Evolutionary conservation across 2,888 invertebrate species (phyloP), one percentile per base, ranked within the genome.

Genomic region (Poecilus cupreus): DNA sequence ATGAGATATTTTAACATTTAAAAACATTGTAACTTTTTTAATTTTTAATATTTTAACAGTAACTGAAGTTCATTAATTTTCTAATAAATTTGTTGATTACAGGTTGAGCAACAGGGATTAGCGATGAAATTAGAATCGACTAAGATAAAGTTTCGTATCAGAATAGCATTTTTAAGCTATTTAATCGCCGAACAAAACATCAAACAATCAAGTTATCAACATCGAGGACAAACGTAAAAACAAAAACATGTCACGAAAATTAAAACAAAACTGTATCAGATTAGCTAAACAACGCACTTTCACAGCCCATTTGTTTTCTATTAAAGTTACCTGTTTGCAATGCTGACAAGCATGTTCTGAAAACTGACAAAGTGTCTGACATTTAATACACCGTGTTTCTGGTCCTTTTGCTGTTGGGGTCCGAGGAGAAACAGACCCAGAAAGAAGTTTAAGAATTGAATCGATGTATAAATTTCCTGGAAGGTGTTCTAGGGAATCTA

Each of bases 391-490:
- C 68, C 86, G 85, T 0, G 82, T 81, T 39, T 83, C 83, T 20
- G 81, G 46, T 24, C 85, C 85, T 8, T 64, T 20, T 32, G 80
- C 77, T 13, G 80, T 82, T 24, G 83, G 74, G 57, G 82, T 82
- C 74, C 51, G 81, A 70, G 83, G 82, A 18, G 83, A 82, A 22
- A 77, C 74, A 86, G 57, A 81, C 8, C 88, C 86, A 11, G 90
- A 90, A 11, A 93, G 87, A 57, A 92, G 87, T 74, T 89, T 88
- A 0, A 94, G 88, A 46, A 94, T 87, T 0, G 92, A 92, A 84
- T 93, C 92, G 64, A 94, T 91, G 86, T 94, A 94, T 51, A 93
- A 88, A 86, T 94, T 94, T 6, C 92, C 91, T n/a, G 93, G 94
- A n/a, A 94, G 87, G 1, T 89, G 87, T 16, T 91, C 90, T 16